Evolutionary conservation across 2,797 vertebrate genomes (phyloP).

Genomic region (Otus scops): DNA sequence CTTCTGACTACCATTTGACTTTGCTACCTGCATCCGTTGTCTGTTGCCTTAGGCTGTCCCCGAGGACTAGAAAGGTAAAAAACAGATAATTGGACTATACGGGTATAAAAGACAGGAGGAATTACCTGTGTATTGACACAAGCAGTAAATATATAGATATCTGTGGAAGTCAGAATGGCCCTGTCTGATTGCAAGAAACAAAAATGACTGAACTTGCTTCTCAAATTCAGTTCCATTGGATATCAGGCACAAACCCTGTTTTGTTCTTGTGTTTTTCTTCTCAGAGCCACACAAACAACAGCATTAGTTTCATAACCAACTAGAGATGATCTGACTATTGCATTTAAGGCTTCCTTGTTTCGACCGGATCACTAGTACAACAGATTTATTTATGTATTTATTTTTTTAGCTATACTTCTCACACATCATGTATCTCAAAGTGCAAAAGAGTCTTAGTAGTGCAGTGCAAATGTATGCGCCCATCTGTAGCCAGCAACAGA

Average conservation of each 20-base stretch:
- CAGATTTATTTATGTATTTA: slow-evolving; percentile 10
- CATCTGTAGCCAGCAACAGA: slow-evolving; percentile 44
- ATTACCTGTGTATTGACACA: background rate
- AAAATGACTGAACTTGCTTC: background rate
- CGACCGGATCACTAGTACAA: background rate
- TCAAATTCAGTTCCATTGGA: background rate
- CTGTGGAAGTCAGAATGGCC: background rate
- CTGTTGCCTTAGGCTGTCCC: background rate
- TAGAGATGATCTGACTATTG: background rate
- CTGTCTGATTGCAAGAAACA: background rate
- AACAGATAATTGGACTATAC: background rate
- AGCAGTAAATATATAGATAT: background rate
- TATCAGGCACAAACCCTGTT: background rate
- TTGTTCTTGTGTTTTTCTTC: background rate
- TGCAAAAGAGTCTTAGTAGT: background rate
- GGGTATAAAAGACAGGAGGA: background rate
- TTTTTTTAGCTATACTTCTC: slow-evolving; percentile 18
- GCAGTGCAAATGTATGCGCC: background rate
- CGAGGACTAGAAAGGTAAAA: background rate
- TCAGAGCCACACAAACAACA: background rate
- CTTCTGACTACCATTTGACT: background rate
- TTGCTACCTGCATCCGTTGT: background rate
- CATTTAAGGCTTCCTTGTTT: slow-evolving; percentile 39
- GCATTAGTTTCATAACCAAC: background rate
- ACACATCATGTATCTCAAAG: background rate